A percentile compares a stretch with the other conserved stretches of the same genome.
Conservation (phyloP, 1,140 invertebrate species). For the Pogonomyrmex californicus region DNA sequence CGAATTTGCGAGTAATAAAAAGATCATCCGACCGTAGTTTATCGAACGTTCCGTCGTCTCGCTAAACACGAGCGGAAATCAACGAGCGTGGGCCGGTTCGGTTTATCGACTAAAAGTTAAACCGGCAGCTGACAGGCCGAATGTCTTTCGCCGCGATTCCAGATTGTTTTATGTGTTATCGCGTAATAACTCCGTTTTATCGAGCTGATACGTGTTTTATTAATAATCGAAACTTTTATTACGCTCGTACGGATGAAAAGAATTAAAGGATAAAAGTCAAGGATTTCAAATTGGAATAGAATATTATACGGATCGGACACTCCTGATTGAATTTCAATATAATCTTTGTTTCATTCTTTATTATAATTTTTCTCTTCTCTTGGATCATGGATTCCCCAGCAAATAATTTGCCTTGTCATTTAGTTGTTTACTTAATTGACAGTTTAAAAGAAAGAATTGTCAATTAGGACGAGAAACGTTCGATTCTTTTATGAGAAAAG, state of each 20-base stretch:
- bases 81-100: neutral
- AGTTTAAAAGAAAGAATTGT: neutral
- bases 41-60: constrained; percentile 11
- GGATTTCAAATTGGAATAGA: neutral
- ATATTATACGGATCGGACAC: neutral
- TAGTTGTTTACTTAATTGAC: neutral
- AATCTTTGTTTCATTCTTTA: neutral
- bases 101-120: constrained; percentile 48
- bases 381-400: neutral
- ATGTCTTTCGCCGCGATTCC: constrained; percentile 8
- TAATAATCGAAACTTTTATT: constrained; percentile 26
- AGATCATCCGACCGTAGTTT: neutral
- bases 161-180: constrained; percentile 21
- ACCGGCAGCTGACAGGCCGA: constrained; percentile 13
- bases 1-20: constrained; percentile 33
- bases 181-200: constrained; percentile 4
- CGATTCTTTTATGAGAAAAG: constrained; percentile 5
- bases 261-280: neutral
- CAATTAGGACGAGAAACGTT: neutral
- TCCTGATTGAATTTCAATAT: constrained; percentile 4
- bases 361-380: neutral
- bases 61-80: constrained; percentile 10
- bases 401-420: neutral
- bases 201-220: constrained; percentile 6
- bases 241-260: neutral